Base-by-base conservation (phyloP, 1,140 invertebrate species). In the Ceratoteleas bidentatus region DNA sequence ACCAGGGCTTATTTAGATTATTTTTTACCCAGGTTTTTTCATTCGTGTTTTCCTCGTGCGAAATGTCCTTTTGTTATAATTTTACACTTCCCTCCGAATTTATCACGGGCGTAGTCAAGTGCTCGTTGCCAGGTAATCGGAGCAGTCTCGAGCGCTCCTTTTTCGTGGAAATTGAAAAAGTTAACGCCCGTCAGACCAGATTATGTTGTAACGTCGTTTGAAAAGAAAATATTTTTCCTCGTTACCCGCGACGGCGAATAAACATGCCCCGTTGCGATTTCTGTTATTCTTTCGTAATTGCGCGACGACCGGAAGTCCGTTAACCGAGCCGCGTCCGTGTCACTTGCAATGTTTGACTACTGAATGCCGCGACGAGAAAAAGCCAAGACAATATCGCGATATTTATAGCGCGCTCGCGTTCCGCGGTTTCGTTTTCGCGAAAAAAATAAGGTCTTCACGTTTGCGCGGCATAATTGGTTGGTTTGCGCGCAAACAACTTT, bases 331-430 rank as follows among this genome's bases (percentile, higher is more conserved):
- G 49, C 47, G 45, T 62, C 50, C 36, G 33, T 36, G 13, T 62
- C 45, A 50, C 32, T 34, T 49, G 14, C 47, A 38, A n/a, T 62
- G 60, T 62, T 62, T 62, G 47, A 36, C 60, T 61, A 61, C 24
- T 38, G 49, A 14, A 64, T 52, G 33, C 47, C 38, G 16, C 38
- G 52, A 52, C 16, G 47, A 64, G 45, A 64, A 64, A 64, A 50
- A 64, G 52, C 38, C n/a, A 64, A 52, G 60, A 64, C 45, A 49
- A 34, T 49, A 61, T 61, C 32, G 58, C 11, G 43, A 49, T 61
- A 61, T 61, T 50, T 50, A 50, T 50, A 24, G 49, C 49, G 10
- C 13, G 49, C 47, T 13, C 16, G 13, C 14, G n/a, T n/a, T n/a
- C 13, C 13, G 4, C 14, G 13, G 2, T 5, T 50, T 13, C 47